Evolutionary conservation across 2,888 invertebrate species (phyloP).

Genomic region (Meteorus cinctellus): DNA sequence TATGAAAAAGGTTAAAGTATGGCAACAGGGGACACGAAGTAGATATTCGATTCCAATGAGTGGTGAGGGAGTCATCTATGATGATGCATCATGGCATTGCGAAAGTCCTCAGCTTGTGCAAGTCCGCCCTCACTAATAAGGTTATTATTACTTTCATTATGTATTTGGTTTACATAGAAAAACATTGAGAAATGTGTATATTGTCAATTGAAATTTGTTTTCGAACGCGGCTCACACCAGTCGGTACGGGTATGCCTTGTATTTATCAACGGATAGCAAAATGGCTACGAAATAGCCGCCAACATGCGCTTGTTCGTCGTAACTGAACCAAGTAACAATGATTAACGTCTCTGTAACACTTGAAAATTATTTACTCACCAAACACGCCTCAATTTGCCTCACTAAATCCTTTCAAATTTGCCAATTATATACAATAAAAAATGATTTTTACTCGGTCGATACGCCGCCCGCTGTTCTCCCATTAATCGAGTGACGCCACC

Average conservation of each 20-base stretch:
- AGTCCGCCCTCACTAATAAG: not conserved
- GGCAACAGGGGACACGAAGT: conserved; percentile 32
- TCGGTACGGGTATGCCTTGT: conserved; percentile 71
- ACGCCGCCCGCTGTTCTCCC: conserved; percentile 58
- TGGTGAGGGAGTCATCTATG: conserved; percentile 29
- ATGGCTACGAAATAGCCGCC: conserved; percentile 65
- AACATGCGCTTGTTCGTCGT: conserved; percentile 39
- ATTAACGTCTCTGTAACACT: conserved; percentile 13
- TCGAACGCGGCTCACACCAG: conserved; percentile 62
- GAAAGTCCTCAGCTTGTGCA: not conserved
- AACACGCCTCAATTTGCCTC: not conserved
- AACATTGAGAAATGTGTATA: conserved; percentile 38
- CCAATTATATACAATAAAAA: conserved; percentile 47
- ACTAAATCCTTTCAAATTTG: conserved; percentile 25
- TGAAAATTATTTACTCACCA: conserved; percentile 30
- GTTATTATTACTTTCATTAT: not conserved
- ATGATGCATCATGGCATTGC: conserved; percentile 25
- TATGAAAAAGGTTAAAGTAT: conserved; percentile 34
- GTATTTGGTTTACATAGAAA: conserved; percentile 11
- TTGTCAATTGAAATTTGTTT: conserved; percentile 53
- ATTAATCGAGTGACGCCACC: conserved; percentile 59
- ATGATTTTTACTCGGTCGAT: conserved; percentile 66
- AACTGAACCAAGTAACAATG: conserved; percentile 29
- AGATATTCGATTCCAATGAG: conserved; percentile 20
- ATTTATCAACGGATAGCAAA: conserved; percentile 74